phyloP scores from a whole-genome alignment of 2,113 vertebrate genomes.

The Antechinus flavipes region DNA sequence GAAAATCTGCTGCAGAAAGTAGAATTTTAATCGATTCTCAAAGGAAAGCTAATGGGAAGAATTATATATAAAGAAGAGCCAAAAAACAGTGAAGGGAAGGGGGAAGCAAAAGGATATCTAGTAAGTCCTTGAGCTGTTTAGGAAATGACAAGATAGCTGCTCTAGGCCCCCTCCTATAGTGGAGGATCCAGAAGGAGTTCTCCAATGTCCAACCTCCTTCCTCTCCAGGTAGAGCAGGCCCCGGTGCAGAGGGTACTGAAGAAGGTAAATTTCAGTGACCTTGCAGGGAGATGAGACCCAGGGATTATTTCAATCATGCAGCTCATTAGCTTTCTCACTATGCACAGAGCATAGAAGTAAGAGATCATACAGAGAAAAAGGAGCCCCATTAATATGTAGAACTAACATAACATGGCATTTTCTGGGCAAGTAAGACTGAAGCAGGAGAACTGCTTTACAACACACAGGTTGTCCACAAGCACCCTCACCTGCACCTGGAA shows the following conservation, averaged over 20 bases:
- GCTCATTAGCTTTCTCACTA: background rate
- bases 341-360: background rate
- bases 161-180: background rate
- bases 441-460: background rate
- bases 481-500: background rate
- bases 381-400: background rate
- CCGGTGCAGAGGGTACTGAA: background rate
- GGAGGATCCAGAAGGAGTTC: background rate
- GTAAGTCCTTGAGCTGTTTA: background rate
- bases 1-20: too few relatives aligned
- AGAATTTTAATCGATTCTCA: background rate
- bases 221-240: background rate
- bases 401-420: background rate
- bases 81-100: background rate
- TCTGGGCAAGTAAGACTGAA: background rate
- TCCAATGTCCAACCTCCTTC: background rate
- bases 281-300: background rate
- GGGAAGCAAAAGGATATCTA: background rate
- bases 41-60: background rate
- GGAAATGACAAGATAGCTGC: background rate
- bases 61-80: background rate
- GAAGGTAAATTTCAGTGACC: background rate
- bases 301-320: background rate
- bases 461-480: background rate
- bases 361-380: background rate